Conservation (phyloP, 1,140 invertebrate genomes). For the Penaeus vannamei region DNA sequence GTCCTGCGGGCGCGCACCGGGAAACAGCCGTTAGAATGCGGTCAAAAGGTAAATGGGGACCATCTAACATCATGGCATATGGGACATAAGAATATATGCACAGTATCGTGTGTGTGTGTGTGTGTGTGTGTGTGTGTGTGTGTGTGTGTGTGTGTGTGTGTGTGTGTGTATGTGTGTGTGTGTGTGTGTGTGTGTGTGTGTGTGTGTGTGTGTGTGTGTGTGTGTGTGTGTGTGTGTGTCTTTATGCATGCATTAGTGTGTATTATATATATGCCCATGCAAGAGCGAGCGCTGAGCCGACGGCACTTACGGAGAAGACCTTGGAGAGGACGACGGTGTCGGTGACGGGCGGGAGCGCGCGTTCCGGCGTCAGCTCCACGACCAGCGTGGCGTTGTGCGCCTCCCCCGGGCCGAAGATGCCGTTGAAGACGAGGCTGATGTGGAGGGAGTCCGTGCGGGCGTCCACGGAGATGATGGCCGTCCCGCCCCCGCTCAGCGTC, state of each 20-base stretch:
- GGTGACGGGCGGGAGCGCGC: slow-evolving; percentile 56
- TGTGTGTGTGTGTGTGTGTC: no score
- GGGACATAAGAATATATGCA: neutral
- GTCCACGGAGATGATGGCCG: slow-evolving; percentile 86
- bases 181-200: no score
- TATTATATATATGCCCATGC: no score
- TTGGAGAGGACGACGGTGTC: slow-evolving; percentile 61
- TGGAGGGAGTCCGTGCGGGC: slow-evolving; percentile 85
- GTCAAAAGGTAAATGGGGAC: neutral
- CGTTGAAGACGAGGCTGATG: slow-evolving; percentile 85
- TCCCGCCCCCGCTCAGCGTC: slow-evolving; percentile 78
- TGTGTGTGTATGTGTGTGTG: no score
- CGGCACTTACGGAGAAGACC: slow-evolving; percentile 59
- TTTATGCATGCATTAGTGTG: no score
- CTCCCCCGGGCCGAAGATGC: slow-evolving; percentile 80
- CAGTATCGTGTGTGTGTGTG: no score
- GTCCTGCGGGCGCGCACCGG: slow-evolving; percentile 35
- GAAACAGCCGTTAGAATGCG: neutral
- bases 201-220: no score
- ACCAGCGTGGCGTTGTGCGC: slow-evolving; percentile 79
- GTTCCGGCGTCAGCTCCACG: slow-evolving; percentile 77
- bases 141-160: no score
- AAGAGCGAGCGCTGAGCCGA: neutral
- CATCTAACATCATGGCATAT: neutral
- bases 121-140: no score